A percentile compares a stretch with the other conserved stretches of the same genome.
These are phyloP conservation scores for Pseudorhombus dupliciocellatus DNA, from an alignment of 2,113 vertebrate genomes.

Conservation along the genomic window DNA sequence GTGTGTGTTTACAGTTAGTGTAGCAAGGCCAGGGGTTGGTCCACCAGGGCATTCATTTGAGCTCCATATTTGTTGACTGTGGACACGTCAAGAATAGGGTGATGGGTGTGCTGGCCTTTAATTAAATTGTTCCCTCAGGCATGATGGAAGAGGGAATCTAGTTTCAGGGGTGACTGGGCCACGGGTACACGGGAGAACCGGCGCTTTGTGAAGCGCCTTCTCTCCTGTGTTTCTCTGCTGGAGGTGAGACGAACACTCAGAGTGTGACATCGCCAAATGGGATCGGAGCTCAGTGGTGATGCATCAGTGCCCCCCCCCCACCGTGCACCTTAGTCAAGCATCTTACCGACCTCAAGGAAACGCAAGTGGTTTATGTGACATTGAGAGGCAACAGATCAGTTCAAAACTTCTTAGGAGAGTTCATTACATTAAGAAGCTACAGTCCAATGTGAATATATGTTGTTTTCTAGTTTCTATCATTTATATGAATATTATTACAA, in stretches of 20 bases:
- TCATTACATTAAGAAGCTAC: no score
- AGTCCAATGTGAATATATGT: no score
- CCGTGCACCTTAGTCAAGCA: no score
- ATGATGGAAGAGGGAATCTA: constrained; percentile 74
- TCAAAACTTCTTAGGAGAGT: no score
- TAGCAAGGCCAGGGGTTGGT: constrained; percentile 24
- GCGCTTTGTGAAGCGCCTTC: constrained; percentile 35
- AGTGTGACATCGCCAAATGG: constrained; percentile 10
- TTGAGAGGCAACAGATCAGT: no score
- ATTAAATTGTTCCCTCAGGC: constrained; percentile 80
- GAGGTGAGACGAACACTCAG: constrained; percentile 30
- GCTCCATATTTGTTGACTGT: constrained; percentile 56
- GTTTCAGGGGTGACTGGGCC: constrained; percentile 74
- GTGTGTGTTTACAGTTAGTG: constrained; percentile 50
- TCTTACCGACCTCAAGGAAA: no score
- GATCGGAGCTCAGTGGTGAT: constrained; percentile 8
- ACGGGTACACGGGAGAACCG: constrained; percentile 35
- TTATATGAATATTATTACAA: no score
- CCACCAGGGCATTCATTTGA: constrained; percentile 49
- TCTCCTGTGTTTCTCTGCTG: constrained; percentile 41
- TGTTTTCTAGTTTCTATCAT: no score
- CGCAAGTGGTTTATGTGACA: no score
- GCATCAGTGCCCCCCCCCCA: no score
- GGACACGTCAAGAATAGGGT: constrained; percentile 38
- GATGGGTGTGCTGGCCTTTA: constrained; percentile 66